Conservation (phyloP, 2,888 invertebrate genomes). For the Calameuta pallipes region DNA sequence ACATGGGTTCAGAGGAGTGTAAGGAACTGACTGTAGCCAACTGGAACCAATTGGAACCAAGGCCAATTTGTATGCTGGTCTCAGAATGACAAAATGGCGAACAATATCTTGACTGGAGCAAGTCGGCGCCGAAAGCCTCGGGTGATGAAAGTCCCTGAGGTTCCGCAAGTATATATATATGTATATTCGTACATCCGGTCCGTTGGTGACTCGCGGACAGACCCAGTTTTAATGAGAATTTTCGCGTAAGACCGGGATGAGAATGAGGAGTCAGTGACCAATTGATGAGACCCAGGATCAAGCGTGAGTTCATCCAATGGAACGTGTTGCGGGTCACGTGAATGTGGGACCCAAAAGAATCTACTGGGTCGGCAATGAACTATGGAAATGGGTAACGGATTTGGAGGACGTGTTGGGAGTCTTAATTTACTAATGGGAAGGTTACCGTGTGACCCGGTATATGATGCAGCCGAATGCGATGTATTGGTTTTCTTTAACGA, state of each 20-base stretch:
- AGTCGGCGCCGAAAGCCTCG: neutral
- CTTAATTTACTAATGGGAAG: slow-evolving; percentile 5
- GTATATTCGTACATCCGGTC: neutral
- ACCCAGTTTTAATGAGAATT: neutral
- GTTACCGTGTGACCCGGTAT: neutral
- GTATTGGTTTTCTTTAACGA: neutral
- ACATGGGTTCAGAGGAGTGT: neutral
- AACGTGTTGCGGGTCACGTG: neutral
- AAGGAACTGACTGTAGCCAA: neutral
- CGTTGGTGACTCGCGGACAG: neutral
- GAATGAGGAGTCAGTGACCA: neutral
- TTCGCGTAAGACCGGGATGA: neutral
- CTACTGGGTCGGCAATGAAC: neutral
- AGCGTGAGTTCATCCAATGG: neutral
- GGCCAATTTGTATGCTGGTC: neutral
- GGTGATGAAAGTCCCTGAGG: neutral
- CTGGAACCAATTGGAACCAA: neutral
- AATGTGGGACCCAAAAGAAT: neutral
- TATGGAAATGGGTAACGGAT: neutral
- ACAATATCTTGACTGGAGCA: neutral
- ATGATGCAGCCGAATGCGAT: neutral
- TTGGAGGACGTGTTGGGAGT: slow-evolving; percentile 21
- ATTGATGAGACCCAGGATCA: neutral
- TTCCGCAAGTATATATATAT: neutral
- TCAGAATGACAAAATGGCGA: neutral